A percentile compares a stretch with the other conserved stretches of the same genome.
Conservation (phyloP, 2,113 vertebrate species). For the Bambusicola thoracicus region DNA sequence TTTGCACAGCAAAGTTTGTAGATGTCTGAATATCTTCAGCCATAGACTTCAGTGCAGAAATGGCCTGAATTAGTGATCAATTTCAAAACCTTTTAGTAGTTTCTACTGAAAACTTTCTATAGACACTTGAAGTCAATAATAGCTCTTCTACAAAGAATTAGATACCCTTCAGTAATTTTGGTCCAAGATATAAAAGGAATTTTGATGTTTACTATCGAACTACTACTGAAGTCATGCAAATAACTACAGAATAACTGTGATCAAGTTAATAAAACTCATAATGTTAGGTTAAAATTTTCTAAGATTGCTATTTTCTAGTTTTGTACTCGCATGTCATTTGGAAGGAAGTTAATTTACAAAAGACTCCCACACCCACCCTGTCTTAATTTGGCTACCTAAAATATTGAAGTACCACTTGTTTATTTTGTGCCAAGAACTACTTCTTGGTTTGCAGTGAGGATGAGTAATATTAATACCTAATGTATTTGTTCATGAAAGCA, state of each 20-base stretch:
- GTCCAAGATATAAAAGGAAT: fast-evolving
- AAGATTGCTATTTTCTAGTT: not conserved
- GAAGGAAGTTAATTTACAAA: not conserved
- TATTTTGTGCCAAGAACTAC: not conserved
- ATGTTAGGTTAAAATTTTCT: not conserved
- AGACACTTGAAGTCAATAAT: not conserved
- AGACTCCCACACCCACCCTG: not conserved
- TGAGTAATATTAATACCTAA: not conserved
- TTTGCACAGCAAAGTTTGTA: not conserved
- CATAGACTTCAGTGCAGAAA: not conserved
- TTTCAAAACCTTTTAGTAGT: not conserved
- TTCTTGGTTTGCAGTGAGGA: constrained; percentile 3
- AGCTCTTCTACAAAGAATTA: not conserved
- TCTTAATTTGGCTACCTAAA: not conserved
- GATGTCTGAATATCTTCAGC: not conserved
- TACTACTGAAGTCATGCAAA: not conserved
- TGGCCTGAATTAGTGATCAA: not conserved
- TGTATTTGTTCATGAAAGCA: not conserved
- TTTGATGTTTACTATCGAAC: not conserved
- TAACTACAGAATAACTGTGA: not conserved
- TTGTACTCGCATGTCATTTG: not conserved
- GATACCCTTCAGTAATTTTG: not conserved
- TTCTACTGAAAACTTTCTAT: not conserved
- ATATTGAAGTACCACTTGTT: not conserved
- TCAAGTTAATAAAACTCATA: not conserved